A percentile compares a stretch with the other conserved stretches of the same genome.
phyloP scores from a whole-genome alignment of 2,888 invertebrate species.

The Lasioglossum pauxillum region DNA sequence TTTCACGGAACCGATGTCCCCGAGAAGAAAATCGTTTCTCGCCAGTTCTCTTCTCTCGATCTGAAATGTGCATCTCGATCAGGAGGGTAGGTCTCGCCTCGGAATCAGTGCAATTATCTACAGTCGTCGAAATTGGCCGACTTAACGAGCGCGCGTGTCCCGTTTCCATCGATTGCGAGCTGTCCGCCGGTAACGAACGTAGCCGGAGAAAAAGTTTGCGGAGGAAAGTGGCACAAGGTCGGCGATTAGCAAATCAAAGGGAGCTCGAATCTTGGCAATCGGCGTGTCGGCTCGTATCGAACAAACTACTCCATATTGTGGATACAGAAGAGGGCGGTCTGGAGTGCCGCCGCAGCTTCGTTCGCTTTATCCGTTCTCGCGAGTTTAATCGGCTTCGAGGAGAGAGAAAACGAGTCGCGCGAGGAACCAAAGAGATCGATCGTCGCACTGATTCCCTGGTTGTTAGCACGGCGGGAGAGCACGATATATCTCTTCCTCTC shows the following conservation, averaged over 20 bases:
- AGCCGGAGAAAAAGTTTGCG: neutral
- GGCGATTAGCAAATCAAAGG: conserved; percentile 1
- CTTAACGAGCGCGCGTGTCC: conserved; percentile 1
- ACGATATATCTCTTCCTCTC: neutral
- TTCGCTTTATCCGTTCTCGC: conserved; percentile 21
- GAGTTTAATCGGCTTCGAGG: conserved; percentile 18
- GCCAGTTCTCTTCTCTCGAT: neutral
- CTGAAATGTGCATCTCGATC: neutral
- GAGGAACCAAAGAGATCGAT: conserved; percentile 13
- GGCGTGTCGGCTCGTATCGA: neutral
- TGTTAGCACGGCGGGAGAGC: neutral
- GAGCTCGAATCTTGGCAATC: neutral
- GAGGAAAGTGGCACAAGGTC: conserved; percentile 9
- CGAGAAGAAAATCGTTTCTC: neutral
- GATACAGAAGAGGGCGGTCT: conserved; percentile 5
- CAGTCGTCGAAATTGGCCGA: neutral
- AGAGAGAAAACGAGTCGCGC: conserved; percentile 19
- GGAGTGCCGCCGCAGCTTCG: neutral
- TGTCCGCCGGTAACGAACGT: neutral
- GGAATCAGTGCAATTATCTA: neutral
- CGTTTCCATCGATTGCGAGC: neutral
- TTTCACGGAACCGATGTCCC: neutral
- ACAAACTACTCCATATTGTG: conserved; percentile 3
- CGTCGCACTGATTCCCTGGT: conserved; percentile 19
- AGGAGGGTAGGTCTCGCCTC: neutral